phyloP scores from a whole-genome alignment of 2,888 invertebrate species.

The Lypha dubia region DNA sequence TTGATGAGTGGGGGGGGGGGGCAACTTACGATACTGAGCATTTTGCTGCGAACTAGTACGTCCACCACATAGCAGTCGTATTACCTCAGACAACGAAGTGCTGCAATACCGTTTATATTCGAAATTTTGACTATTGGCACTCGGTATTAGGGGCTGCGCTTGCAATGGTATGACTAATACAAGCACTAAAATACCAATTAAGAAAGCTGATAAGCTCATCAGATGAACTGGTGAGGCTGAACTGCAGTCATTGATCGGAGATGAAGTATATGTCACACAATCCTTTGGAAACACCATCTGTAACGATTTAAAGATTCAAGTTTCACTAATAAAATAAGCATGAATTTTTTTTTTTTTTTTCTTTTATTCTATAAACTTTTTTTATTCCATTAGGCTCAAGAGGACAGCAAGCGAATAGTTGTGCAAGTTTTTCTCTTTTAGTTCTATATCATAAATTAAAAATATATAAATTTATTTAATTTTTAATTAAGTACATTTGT shows the following conservation, averaged over 20 bases:
- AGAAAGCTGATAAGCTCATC: conserved; percentile 46
- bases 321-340: conserved; percentile 32
- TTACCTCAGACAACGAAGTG: conserved; percentile 72
- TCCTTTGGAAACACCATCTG: conserved; percentile 66
- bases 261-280: conserved; percentile 24
- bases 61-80: conserved; percentile 74
- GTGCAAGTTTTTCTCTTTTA: neutral
- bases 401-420: neutral
- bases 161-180: conserved; percentile 49
- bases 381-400: neutral
- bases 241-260: conserved; percentile 22
- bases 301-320: conserved; percentile 64
- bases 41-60: conserved; percentile 73
- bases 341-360: neutral
- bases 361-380: neutral
- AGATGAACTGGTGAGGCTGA: conserved; percentile 50
- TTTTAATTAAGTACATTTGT: too few species aligned
- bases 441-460: too few species aligned
- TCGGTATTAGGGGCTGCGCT: conserved; percentile 64
- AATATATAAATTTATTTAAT: too few species aligned
- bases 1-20: conserved; percentile 1
- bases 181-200: conserved; percentile 60
- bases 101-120: conserved; percentile 76
- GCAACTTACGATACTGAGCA: conserved; percentile 73
- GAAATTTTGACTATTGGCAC: conserved; percentile 66